phyloP scores from a whole-genome alignment of 2,888 invertebrate genomes.

The Adela reaumurella region DNA sequence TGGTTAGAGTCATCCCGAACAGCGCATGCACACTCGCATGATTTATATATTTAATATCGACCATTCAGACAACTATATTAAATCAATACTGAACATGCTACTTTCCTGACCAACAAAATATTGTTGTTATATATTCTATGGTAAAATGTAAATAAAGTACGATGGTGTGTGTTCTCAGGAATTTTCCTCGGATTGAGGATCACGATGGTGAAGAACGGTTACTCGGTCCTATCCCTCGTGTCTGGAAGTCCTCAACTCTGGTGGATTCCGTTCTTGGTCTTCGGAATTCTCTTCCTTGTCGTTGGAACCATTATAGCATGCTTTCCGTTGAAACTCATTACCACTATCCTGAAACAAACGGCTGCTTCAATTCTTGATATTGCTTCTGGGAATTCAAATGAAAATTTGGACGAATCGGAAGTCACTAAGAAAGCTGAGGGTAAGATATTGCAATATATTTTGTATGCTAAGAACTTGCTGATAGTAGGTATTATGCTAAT shows the following conservation, averaged over 20 bases:
- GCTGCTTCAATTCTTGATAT: slow-evolving; percentile 52
- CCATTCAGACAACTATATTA: no score
- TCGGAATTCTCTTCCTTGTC: slow-evolving; percentile 13
- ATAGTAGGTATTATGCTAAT: no score
- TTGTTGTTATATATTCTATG: no score
- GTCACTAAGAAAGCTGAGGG: not conserved
- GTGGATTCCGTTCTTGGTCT: not conserved
- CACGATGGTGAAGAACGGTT: slow-evolving; percentile 30
- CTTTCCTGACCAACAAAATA: no score
- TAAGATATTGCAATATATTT: not conserved
- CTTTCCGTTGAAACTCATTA: slow-evolving; percentile 53
- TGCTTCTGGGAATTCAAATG: slow-evolving; percentile 19
- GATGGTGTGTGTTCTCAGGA: slow-evolving; percentile 7
- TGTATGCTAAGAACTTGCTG: no score
- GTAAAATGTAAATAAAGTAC: no score
- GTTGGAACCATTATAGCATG: slow-evolving; percentile 45
- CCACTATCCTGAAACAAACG: slow-evolving; percentile 50
- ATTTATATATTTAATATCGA: no score
- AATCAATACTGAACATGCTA: no score
- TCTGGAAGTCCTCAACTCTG: slow-evolving; percentile 33
- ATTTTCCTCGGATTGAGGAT: slow-evolving; percentile 23
- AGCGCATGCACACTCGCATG: no score
- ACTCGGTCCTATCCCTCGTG: slow-evolving; percentile 47
- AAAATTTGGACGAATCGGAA: not conserved
- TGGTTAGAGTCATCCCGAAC: no score